phyloP scores from a whole-genome alignment of 2,113 vertebrate species.

The Rhagologus leucostigma region DNA sequence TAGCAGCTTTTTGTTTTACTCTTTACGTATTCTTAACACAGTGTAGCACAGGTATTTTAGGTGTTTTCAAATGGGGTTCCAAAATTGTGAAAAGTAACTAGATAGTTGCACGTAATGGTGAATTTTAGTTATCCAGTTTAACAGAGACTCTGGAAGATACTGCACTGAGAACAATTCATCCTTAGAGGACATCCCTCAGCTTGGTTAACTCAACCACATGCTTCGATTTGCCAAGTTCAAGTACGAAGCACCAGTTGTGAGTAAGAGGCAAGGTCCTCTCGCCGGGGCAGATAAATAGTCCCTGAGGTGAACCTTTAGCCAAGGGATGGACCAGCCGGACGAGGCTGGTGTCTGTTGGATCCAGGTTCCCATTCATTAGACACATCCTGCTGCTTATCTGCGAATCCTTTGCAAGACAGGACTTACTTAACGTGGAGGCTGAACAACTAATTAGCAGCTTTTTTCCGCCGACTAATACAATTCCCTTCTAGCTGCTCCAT shows the following conservation, averaged over 20 bases:
- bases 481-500: slow-evolving; percentile 44
- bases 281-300: background rate
- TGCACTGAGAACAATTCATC: background rate
- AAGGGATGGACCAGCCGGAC: background rate
- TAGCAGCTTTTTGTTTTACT: background rate
- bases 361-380: background rate
- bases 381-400: background rate
- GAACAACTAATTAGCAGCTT: slow-evolving; percentile 47
- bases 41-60: background rate
- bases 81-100: background rate
- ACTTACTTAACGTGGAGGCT: slow-evolving; percentile 37
- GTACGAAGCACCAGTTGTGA: background rate
- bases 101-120: background rate
- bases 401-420: background rate
- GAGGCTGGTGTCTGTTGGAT: background rate
- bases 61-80: background rate
- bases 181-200: background rate
- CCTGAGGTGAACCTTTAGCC: background rate
- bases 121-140: background rate
- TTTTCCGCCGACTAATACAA: background rate
- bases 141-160: background rate
- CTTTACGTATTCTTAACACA: background rate
- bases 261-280: background rate
- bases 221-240: background rate
- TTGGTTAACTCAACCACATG: background rate